Conservation (phyloP, 2,888 invertebrate species). For the Eupsilia transversa region DNA sequence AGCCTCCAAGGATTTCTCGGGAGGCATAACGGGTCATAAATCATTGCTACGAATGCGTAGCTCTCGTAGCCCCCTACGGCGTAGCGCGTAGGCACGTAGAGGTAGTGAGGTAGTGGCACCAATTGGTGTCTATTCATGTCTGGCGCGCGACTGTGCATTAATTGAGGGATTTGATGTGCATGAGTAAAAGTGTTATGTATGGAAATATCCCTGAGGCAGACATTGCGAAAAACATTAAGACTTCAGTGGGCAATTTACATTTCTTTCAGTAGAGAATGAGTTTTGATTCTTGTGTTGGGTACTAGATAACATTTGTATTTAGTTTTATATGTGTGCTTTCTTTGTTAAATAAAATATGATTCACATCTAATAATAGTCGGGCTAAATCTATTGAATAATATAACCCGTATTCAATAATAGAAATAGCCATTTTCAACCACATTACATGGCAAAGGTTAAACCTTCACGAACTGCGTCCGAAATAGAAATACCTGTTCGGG, state of each 20-base stretch:
- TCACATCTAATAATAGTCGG: neutral
- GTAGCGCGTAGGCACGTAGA: slow-evolving; percentile 60
- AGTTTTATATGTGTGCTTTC: neutral
- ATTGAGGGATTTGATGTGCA: slow-evolving; percentile 46
- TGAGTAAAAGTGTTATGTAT: slow-evolving; percentile 12
- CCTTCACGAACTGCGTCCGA: slow-evolving; percentile 21
- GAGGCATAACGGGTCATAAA: slow-evolving; percentile 49
- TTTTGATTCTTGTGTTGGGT: neutral
- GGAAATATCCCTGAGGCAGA: slow-evolving; percentile 22
- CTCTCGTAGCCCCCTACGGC: slow-evolving; percentile 53
- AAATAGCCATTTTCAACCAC: neutral
- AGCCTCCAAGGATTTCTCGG: slow-evolving; percentile 46
- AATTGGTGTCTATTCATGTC: slow-evolving; percentile 53
- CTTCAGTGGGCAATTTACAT: slow-evolving; percentile 1
- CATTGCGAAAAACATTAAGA: neutral
- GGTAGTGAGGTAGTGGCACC: slow-evolving; percentile 35
- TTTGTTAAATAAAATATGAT: neutral
- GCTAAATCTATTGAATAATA: neutral
- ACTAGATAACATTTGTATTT: neutral
- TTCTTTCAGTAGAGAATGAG: neutral
- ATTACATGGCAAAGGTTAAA: slow-evolving; percentile 11
- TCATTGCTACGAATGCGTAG: slow-evolving; percentile 60
- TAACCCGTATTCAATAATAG: neutral
- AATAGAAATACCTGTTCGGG: slow-evolving; percentile 43
- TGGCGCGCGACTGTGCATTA: slow-evolving; percentile 51